phyloP scores from a whole-genome alignment of 2,888 invertebrate species.

The Fragum whitleyi region DNA sequence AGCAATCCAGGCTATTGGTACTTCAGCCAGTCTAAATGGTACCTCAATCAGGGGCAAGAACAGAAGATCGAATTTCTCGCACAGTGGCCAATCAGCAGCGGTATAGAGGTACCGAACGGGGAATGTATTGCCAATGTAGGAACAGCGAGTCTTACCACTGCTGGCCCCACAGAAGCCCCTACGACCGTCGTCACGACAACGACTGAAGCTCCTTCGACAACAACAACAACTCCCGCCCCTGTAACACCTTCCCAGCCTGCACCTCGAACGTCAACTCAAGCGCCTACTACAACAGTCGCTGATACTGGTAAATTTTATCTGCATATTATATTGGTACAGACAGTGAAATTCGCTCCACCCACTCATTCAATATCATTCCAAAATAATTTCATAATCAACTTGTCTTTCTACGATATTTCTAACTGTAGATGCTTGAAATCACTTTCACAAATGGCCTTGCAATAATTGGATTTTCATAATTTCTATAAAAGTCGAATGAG shows the following conservation, averaged over 20 bases:
- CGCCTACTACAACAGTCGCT: background rate
- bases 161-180: background rate
- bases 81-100: background rate
- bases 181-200: background rate
- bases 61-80: conserved; percentile 7
- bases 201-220: background rate
- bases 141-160: background rate
- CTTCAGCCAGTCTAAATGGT: conserved; percentile 22
- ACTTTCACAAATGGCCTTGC: too few relatives aligned
- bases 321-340: too few relatives aligned
- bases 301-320: background rate
- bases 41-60: conserved; percentile 1
- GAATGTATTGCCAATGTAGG: conserved; percentile 5
- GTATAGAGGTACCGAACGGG: background rate
- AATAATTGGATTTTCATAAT: too few relatives aligned
- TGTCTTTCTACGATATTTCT: too few relatives aligned
- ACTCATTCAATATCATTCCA: too few relatives aligned
- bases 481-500: too few relatives aligned
- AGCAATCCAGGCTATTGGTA: conserved; percentile 7
- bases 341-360: too few relatives aligned
- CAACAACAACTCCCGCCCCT: background rate
- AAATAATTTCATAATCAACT: too few relatives aligned
- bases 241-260: background rate
- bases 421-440: too few relatives aligned
- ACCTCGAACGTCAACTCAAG: background rate